A percentile compares a stretch with the other conserved stretches of the same genome.
Evolutionary conservation across 2,888 invertebrate species (phyloP).

Genomic region (Chesias legatella): DNA sequence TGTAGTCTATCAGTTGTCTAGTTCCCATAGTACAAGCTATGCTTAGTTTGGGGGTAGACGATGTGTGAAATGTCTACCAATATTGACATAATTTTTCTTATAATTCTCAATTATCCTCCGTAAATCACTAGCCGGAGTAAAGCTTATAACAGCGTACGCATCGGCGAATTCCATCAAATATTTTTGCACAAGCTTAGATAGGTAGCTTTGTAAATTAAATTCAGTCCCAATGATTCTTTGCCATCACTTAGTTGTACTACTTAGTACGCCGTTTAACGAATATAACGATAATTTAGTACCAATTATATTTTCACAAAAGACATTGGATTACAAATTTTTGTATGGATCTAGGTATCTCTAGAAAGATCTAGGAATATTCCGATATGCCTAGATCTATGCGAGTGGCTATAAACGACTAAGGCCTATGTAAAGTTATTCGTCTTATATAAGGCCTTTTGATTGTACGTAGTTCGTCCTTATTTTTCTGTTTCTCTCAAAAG

Average conservation of each 20-base stretch:
- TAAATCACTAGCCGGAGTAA: conserved; percentile 23
- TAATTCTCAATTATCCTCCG: conserved; percentile 12
- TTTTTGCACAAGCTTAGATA: conserved; percentile 70
- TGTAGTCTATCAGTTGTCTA: too few relatives aligned
- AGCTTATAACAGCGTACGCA: conserved; percentile 33
- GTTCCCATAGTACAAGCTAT: too few relatives aligned
- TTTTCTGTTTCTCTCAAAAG: too few relatives aligned
- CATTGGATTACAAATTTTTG: conserved; percentile 8
- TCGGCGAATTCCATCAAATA: conserved; percentile 41
- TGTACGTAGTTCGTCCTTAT: too few relatives aligned
- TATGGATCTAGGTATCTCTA: conserved; percentile 17
- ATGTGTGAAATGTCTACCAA: too few relatives aligned
- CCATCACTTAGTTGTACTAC: conserved; percentile 27
- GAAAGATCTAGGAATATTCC: too few relatives aligned
- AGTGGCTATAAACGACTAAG: conserved; percentile 7
- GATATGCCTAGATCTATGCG: conserved; percentile 16
- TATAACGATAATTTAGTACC: conserved; percentile 43
- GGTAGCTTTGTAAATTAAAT: conserved; percentile 63
- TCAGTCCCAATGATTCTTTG: conserved; percentile 40
- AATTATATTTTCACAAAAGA: conserved; percentile 33
- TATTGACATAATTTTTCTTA: too few relatives aligned
- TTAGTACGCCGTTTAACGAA: conserved; percentile 24
- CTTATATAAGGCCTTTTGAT: conserved; percentile 9
- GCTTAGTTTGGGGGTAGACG: too few relatives aligned
- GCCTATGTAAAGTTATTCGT: conserved; percentile 8